Base-by-base conservation (phyloP, 2,888 invertebrate species). In the Girardia tigrina region DNA sequence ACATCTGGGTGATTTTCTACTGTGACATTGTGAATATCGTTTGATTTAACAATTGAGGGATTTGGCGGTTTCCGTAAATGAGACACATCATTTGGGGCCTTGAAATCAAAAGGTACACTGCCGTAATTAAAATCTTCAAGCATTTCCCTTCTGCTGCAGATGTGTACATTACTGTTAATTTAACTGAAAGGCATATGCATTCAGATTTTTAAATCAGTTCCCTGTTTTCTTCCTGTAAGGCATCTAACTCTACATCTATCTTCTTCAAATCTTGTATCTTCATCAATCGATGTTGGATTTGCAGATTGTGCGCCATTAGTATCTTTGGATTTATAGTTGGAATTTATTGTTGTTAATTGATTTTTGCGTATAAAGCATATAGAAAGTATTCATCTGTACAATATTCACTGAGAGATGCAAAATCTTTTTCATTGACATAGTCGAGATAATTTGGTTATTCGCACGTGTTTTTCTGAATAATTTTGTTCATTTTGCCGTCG, bases 361-460 rank as follows among this genome's bases (percentile, higher is more conserved):
- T n/a, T n/a, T n/a, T n/a, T n/a, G n/a, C n/a, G n/a, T n/a, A n/a
- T 16, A 36, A 16, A 8, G 36, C 36, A 36, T 36, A 36, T 12
- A 16, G 36, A 36, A 12, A 36, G 36, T 36, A 36, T 36, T 36
- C 36, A 36, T 36, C 36, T 8, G 36, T 16, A 36, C 36, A 36
- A 16, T 36, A 36, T 36, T 36, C 36, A 36, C 12, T 36, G 16
- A 36, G 36, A 36, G 36, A 36, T 36, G 16, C 36, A 36, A 36
- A 36, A 36, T 36, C 36, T 81, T 82, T 82, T 78, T 79, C 79
- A 78, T 83, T 83, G 28, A 81, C 79, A 78, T 82, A 82, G 74
- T 83, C 82, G 26, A 83, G 78, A 77, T 82, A 83, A 75, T 83
- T 82, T 80, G 80, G 77, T 83, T 80, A 70, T 82, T 78, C 75